Evolutionary conservation across 2,888 invertebrate genomes (phyloP).

Genomic region (Strigamia crassipes): DNA sequence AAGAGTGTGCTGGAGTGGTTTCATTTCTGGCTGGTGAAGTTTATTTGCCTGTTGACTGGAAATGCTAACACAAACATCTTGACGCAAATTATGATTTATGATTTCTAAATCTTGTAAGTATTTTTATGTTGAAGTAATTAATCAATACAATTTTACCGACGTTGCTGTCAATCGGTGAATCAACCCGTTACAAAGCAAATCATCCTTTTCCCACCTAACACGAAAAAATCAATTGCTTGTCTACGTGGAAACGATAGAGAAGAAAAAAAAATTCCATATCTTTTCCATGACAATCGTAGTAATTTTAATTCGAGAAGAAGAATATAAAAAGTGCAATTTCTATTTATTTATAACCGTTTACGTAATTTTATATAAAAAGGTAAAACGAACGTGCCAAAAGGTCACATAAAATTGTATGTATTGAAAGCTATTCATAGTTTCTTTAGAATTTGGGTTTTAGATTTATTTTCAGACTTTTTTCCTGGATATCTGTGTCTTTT

Average conservation of each 20-base stretch:
- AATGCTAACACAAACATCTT: background rate
- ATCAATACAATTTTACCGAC: background rate
- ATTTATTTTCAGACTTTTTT: background rate
- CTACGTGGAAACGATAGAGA: background rate
- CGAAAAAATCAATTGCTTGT: background rate
- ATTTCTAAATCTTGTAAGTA: constrained; percentile 10
- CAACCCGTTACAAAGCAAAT: constrained; percentile 19
- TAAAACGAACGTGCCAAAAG: background rate
- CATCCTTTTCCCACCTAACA: background rate
- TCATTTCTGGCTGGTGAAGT: background rate
- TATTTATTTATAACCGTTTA: background rate
- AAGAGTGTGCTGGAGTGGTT: background rate
- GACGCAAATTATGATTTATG: background rate
- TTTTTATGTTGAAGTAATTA: background rate
- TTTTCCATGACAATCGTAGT: background rate
- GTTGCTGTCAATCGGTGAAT: constrained; percentile 8
- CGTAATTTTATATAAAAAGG: background rate
- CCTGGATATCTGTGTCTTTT: background rate
- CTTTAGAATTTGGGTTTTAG: no score
- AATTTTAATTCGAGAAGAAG: background rate
- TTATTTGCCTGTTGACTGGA: background rate
- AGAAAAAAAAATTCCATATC: background rate
- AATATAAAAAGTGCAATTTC: no score
- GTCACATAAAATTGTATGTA: background rate
- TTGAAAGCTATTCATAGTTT: background rate